Percentiles rank a stretch among this genome's conserved stretches.
phyloP scores from a whole-genome alignment of 2,797 vertebrate species.

The Myiotriccus ornatus region DNA sequence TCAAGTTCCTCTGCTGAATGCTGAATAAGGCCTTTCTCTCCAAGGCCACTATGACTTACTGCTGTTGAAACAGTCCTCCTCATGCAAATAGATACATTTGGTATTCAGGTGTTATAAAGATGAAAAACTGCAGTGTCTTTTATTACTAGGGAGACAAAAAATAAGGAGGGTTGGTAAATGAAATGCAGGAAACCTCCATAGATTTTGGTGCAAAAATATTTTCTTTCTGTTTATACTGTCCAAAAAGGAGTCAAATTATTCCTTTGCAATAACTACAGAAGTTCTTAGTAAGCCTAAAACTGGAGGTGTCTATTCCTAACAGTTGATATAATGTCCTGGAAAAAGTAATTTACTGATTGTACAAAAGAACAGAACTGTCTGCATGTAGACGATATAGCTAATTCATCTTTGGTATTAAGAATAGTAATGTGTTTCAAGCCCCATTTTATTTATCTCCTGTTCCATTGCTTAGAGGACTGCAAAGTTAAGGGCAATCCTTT shows the following conservation, averaged over 20 bases:
- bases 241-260: conserved; percentile 51
- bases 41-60: conserved; percentile 68
- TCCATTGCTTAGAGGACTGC: conserved; percentile 36
- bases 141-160: conserved; percentile 46
- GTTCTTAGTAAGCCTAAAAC: conserved; percentile 45
- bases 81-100: conserved; percentile 63
- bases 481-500: conserved; percentile 38
- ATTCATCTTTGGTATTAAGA: conserved; percentile 37
- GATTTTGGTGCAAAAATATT: conserved; percentile 7
- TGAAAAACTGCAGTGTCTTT: conserved; percentile 22
- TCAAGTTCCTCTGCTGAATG: conserved; percentile 71
- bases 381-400: conserved; percentile 16
- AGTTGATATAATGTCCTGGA: conserved; percentile 35
- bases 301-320: conserved; percentile 23
- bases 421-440: neutral
- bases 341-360: conserved; percentile 18
- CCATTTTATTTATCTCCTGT: conserved; percentile 38
- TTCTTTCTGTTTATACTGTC: conserved; percentile 23
- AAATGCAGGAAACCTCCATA: conserved; percentile 16
- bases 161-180: neutral
- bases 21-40: conserved; percentile 72
- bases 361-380: conserved; percentile 39
- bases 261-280: conserved; percentile 60
- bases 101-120: conserved; percentile 43
- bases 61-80: conserved; percentile 66